Percentiles rank a stretch among this genome's conserved stretches.
Conservation (phyloP, 2,797 vertebrate species). For the Vespertilio murinus region DNA sequence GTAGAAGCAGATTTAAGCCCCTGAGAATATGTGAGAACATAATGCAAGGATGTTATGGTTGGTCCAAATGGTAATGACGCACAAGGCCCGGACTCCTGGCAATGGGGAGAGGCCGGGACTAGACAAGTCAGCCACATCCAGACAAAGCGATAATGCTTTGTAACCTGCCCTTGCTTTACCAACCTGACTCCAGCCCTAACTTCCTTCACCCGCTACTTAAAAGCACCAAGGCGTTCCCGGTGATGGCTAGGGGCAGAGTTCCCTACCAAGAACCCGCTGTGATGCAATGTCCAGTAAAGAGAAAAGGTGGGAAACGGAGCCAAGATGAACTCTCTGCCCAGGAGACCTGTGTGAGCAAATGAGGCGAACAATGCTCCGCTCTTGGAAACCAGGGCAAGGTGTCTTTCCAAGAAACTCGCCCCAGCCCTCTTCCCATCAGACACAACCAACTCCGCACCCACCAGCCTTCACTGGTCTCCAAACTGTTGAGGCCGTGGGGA, state of each 20-base stretch:
- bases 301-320: not conserved
- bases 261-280: not conserved
- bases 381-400: not conserved
- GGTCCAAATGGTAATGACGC: not conserved
- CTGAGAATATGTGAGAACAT: not conserved
- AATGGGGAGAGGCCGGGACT: too few relatives aligned
- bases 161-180: not conserved
- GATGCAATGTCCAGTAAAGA: not conserved
- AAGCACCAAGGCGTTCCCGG: not conserved
- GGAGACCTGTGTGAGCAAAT: not conserved
- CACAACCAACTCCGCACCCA: conserved; percentile 56
- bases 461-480: conserved; percentile 81
- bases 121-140: not conserved
- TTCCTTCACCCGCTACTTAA: not conserved
- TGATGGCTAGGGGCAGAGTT: not conserved
- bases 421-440: not conserved
- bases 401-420: not conserved
- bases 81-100: not conserved
- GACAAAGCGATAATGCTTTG: not conserved
- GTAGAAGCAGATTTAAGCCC: not conserved
- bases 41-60: not conserved
- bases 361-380: not conserved
- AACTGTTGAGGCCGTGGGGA: not conserved
- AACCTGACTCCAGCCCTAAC: not conserved
- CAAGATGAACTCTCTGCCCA: not conserved